phyloP scores from a whole-genome alignment of 2,888 invertebrate species.

The Diplazon laetatorius region DNA sequence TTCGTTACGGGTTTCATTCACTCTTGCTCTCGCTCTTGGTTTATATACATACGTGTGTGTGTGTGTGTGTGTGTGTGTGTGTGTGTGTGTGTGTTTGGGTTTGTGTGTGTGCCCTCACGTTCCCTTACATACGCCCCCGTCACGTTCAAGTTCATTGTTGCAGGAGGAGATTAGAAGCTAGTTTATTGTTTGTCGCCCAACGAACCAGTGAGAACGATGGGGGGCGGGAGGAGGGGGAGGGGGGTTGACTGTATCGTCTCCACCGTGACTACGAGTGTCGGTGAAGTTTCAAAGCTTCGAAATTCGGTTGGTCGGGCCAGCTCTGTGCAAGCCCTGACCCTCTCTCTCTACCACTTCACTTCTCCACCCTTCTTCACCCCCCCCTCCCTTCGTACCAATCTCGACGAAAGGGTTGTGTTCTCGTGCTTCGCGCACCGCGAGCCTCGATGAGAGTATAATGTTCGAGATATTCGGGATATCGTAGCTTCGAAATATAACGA shows the following conservation, averaged over 20 bases:
- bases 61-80: too few species aligned
- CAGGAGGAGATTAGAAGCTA: slow-evolving; percentile 64
- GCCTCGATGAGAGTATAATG: slow-evolving; percentile 20
- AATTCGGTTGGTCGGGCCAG: slow-evolving; percentile 22
- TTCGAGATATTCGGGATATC: slow-evolving; percentile 10
- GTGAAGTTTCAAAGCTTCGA: slow-evolving; percentile 48
- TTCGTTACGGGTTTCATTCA: slow-evolving; percentile 3
- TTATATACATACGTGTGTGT: background rate
- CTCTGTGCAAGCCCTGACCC: background rate
- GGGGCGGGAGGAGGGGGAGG: background rate
- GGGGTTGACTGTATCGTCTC: slow-evolving; percentile 18
- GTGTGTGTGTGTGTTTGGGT: too few species aligned
- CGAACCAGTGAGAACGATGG: slow-evolving; percentile 30
- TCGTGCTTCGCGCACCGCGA: background rate
- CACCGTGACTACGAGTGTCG: slow-evolving; percentile 42
- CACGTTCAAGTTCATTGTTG: slow-evolving; percentile 70
- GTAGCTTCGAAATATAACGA: slow-evolving; percentile 2
- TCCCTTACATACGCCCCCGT: slow-evolving; percentile 6
- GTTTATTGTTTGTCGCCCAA: slow-evolving; percentile 63
- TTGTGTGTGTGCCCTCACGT: background rate
- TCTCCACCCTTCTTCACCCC: background rate
- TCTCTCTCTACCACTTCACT: too few species aligned
- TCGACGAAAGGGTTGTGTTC: slow-evolving; percentile 8
- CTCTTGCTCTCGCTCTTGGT: slow-evolving; percentile 8
- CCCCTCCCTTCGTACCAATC: background rate